Evolutionary conservation across 2,797 vertebrate genomes (phyloP).

Genomic region (Prionace glauca): DNA sequence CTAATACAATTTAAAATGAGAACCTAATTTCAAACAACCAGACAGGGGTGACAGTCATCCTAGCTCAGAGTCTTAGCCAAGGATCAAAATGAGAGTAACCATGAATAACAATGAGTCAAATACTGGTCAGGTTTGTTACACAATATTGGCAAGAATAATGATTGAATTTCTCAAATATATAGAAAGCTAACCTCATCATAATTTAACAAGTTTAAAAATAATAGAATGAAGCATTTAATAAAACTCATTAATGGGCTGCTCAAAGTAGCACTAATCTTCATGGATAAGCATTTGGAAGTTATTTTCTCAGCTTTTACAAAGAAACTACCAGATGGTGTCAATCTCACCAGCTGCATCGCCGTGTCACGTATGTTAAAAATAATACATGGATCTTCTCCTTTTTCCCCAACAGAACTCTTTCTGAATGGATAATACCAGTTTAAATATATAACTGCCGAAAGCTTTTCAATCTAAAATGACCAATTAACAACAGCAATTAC

Average conservation of each 20-base stretch:
- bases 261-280: not conserved
- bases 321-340: not conserved
- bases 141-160: not conserved
- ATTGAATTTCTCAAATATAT: not conserved
- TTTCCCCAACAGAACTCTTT: not conserved
- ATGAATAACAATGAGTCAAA: not conserved
- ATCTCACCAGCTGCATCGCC: not conserved
- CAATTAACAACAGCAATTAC: not conserved
- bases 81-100: not conserved
- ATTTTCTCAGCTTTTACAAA: not conserved
- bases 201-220: not conserved
- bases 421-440: not conserved
- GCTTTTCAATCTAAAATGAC: not conserved
- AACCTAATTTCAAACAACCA: slow-evolving; percentile 7
- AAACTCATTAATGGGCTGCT: not conserved
- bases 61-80: not conserved
- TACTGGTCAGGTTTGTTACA: not conserved
- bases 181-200: not conserved
- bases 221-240: not conserved
- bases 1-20: not conserved
- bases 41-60: not conserved
- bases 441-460: not conserved
- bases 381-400: not conserved
- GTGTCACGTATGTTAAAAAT: not conserved
- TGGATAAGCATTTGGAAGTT: not conserved